Base-by-base conservation (phyloP, 2,797 vertebrate genomes). In the Zenarchopterus dispar region DNA sequence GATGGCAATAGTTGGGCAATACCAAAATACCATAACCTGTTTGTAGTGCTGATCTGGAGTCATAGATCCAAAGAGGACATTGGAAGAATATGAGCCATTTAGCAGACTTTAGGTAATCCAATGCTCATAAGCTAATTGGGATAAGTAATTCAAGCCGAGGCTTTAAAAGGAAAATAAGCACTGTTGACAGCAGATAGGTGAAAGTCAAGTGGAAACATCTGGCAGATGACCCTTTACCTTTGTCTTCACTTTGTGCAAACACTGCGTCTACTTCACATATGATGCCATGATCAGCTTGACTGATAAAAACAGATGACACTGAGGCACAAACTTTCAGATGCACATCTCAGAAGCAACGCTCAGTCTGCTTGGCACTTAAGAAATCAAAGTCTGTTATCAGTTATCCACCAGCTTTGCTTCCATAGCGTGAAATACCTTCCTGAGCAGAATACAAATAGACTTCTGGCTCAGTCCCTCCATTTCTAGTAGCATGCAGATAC, bases 371-470 rank as follows among this genome's bases (percentile, higher is more conserved):
- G 45, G 17, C 58, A 59, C 62, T 81, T 66, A 31, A 46, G 43
- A 57, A 56, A 67, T 69, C 56, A 74, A 62, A 74, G 39, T 62
- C 15, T 55, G 56, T 39, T 68, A 59, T 77, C 67, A 58, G 46
- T 60, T 47, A 22, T 55, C 24, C 1, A 36, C n/a, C 43, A 19
- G n/a, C 15, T 43, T 48, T 36, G 19, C 19, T 43, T 49, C 36
- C 21, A 10, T 5, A 7, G 28, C 43, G 13, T 33, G 2, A 56
- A 62, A 57, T 58, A 36, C 15, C 8, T 39, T 31, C 16, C 56
- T 24, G 41, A 53, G 41, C 31, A 54, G 72, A 77, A 72, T 67
- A 70, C 39, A 16, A 64, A 61, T 1, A 31, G 2, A 8, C 16
- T 51, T 8, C 8, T 44, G 41, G 28, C 49, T 62, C 31, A 10